A percentile compares a stretch with the other conserved stretches of the same genome.
Conservation (phyloP, 2,888 invertebrate species). For the Drosophila crucigera region DNA sequence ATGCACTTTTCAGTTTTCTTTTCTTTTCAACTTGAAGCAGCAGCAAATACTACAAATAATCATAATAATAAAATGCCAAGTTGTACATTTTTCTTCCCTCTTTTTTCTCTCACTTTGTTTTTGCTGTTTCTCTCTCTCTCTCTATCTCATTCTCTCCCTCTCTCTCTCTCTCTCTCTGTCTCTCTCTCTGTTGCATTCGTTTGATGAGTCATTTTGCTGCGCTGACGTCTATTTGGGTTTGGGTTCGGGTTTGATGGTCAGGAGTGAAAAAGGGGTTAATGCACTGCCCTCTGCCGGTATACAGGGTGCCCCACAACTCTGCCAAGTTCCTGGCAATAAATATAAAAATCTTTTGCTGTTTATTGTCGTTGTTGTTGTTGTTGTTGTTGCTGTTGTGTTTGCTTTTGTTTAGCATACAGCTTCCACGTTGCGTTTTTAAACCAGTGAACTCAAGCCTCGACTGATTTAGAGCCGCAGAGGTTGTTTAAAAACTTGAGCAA, state of each 20-base stretch:
- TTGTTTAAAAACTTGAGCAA: constrained; percentile 11
- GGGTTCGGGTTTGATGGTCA: constrained; percentile 12
- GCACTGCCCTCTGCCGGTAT: constrained; percentile 59
- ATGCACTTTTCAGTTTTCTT: constrained; percentile 76
- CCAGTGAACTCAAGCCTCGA: constrained; percentile 23
- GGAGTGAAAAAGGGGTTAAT: constrained; percentile 74
- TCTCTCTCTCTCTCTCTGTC: constrained; percentile 1
- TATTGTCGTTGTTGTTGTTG: constrained; percentile 43
- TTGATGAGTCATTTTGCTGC: constrained; percentile 77
- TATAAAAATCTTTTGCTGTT: constrained; percentile 75
- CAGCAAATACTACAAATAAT: constrained; percentile 81
- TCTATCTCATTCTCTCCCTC: background rate
- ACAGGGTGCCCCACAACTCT: constrained; percentile 31
- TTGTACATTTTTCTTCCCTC: constrained; percentile 73
- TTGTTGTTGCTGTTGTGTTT: constrained; percentile 39
- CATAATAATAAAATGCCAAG: constrained; percentile 82
- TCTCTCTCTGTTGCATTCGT: constrained; percentile 29
- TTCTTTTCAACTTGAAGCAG: constrained; percentile 62
- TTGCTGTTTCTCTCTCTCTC: background rate
- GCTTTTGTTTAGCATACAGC: constrained; percentile 47
- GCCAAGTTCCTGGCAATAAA: constrained; percentile 72
- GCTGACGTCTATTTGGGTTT: constrained; percentile 38
- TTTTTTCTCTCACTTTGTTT: constrained; percentile 5
- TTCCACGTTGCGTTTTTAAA: constrained; percentile 40
- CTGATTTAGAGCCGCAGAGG: constrained; percentile 36